phyloP scores from a whole-genome alignment of 2,113 vertebrate genomes.

The Tautogolabrus adspersus region DNA sequence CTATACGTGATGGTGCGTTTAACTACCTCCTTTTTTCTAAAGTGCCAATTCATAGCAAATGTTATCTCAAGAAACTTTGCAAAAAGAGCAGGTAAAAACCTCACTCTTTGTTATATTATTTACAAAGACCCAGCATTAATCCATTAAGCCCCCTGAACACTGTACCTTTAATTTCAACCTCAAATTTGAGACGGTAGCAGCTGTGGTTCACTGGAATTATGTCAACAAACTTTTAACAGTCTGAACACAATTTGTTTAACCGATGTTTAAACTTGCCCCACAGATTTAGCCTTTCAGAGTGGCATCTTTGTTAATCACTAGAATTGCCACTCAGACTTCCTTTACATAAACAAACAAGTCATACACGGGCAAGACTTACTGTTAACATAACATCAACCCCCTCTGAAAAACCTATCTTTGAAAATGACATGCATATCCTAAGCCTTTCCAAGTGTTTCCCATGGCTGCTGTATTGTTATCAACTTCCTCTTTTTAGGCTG shows the following conservation, averaged over 20 bases:
- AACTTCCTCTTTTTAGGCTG: slow-evolving; percentile 55
- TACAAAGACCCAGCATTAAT: too few species aligned
- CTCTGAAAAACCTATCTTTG: background rate
- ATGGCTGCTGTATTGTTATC: slow-evolving; percentile 45
- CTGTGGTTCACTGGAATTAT: background rate
- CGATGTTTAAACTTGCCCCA: background rate
- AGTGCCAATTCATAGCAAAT: too few species aligned
- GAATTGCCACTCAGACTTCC: background rate
- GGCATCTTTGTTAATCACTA: background rate
- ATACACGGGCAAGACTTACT: background rate
- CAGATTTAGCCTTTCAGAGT: background rate
- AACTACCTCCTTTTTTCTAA: too few species aligned
- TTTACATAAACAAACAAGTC: background rate
- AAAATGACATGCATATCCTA: background rate
- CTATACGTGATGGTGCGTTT: too few species aligned
- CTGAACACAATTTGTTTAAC: background rate
- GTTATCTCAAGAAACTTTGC: too few species aligned
- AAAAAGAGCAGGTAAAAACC: too few species aligned
- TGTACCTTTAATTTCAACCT: background rate
- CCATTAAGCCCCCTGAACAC: too few species aligned
- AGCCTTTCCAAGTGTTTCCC: slow-evolving; percentile 22
- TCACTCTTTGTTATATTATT: too few species aligned
- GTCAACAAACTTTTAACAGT: background rate
- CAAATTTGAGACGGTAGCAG: background rate
- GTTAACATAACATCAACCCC: background rate